phyloP scores from a whole-genome alignment of 2,797 vertebrate genomes.

The Pteropus rufus region DNA sequence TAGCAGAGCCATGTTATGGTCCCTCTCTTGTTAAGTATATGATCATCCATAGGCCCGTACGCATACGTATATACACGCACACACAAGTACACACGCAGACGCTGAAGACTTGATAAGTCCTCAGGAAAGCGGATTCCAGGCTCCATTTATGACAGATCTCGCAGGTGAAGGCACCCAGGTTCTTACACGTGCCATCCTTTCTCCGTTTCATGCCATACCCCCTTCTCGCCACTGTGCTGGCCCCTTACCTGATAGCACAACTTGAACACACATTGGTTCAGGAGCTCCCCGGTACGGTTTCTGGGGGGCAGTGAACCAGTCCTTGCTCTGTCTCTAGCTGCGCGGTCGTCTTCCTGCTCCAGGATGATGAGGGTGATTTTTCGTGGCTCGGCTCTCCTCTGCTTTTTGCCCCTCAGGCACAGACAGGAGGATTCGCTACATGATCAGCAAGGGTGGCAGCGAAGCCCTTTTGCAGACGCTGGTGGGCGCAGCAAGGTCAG shows the following conservation, averaged over 20 bases:
- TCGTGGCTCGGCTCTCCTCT: not conserved
- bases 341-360: not conserved
- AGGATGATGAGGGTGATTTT: not conserved
- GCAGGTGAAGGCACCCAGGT: not conserved
- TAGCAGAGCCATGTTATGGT: not conserved
- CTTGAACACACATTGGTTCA: not conserved
- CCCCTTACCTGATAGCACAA: not conserved
- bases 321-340: not conserved
- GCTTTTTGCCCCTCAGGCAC: slow-evolving; percentile 82
- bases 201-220: not conserved
- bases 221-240: fast-evolving
- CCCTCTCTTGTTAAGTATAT: not conserved
- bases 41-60: not conserved
- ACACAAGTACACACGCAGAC: not conserved
- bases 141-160: not conserved
- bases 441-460: slow-evolving; percentile 93
- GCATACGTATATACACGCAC: not conserved
- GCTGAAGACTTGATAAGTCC: not conserved
- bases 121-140: not conserved
- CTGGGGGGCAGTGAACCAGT: not conserved
- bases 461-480: slow-evolving; percentile 90
- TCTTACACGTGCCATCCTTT: not conserved
- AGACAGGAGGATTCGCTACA: slow-evolving; percentile 88
- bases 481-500: slow-evolving; percentile 68
- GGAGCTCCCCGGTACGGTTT: not conserved